Evolutionary conservation across 2,888 invertebrate species (phyloP).

Genomic region (Acleris holmiana): DNA sequence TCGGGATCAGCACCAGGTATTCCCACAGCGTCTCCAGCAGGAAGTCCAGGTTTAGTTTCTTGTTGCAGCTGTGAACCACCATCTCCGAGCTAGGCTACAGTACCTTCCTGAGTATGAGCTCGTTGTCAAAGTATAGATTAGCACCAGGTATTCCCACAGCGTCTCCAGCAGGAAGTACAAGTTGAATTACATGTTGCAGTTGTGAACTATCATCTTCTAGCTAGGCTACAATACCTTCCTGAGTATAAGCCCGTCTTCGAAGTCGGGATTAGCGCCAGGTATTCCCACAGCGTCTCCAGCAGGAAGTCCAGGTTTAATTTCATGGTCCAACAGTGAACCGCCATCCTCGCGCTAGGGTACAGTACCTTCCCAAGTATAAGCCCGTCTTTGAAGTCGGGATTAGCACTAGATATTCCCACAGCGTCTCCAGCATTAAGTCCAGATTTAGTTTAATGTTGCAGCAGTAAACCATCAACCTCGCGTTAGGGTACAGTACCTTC

Average conservation of each 20-base stretch:
- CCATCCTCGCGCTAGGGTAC: too few species aligned
- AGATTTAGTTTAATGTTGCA: conserved; percentile 99
- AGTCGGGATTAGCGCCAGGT: conserved; percentile 95
- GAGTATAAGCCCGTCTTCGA: conserved; percentile 96
- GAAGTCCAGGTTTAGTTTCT: conserved; percentile 98
- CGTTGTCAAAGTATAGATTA: conserved; percentile 92
- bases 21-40: conserved; percentile 97
- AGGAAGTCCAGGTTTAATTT: conserved; percentile 98
- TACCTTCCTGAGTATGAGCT: too few species aligned
- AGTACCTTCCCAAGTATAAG: conserved; percentile 92
- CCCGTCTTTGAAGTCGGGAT: conserved; percentile 99
- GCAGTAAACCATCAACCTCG: conserved; percentile 80
- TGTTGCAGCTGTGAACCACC: conserved; percentile 92
- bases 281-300: conserved; percentile 96
- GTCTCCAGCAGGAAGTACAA: conserved; percentile 89
- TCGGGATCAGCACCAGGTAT: conserved; percentile 96
- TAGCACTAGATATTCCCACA: conserved; percentile 97
- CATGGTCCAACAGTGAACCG: conserved; percentile 97
- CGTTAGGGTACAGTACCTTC: conserved; percentile 64
- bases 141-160: conserved; percentile 59
- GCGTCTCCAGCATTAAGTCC: conserved; percentile 94
- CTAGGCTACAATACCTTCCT: conserved; percentile 80
- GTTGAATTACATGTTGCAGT: conserved; percentile 99
- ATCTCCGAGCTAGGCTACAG: too few species aligned
- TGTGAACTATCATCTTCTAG: conserved; percentile 66